Base-by-base conservation (phyloP, 2,113 vertebrate species). In the Riparia riparia region DNA sequence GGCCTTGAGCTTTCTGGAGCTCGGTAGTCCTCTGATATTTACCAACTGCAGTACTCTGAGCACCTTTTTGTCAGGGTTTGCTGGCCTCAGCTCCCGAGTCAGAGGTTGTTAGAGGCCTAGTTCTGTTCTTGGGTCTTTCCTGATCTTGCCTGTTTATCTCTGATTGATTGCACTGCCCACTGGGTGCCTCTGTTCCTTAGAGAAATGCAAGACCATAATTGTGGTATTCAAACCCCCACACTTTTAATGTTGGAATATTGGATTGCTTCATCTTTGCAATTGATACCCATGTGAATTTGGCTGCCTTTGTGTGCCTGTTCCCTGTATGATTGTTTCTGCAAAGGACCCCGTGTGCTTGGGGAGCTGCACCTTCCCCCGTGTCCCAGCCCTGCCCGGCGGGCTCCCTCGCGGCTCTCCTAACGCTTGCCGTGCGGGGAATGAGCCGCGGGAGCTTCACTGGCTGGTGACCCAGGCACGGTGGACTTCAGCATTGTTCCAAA, bases 391-490 rank as follows among this genome's bases (percentile, higher is more conserved):
- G 41, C 74, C 56, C 0, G 0, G 6, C 0, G 0, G 29, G 2
- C 29, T 51, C 44, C 17, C 34, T 56, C 26, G 25, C 26, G 20
- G 4, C 45, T 73, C 9, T 61, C 63, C 71, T 41, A 11, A 45
- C 0, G 1, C 17, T 45, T 3, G 5, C 28, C 1, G 1, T 13
- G 26, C 44, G 16, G 49, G 25, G 9, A 47, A 3, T 0, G 0
- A 69, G 29, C n/a, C 5, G 1, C 5, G 28, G 39, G 1, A 6
- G 31, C 50, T 42, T 82, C 44, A 8, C 15, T 42, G 57, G 41
- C 5, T 53, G 49, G 21, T 64, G 32, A 57, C 5, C 9, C 1
- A 3, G 24, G 14, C 34, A 4, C 0, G 1, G 17, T 13, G 49
- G 24, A 9, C 12, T 64, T 83, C 32, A 47, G 51, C 29, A 14